Evolutionary conservation across 1,140 invertebrate genomes (phyloP).

Genomic region (Leptinotarsa texana): DNA sequence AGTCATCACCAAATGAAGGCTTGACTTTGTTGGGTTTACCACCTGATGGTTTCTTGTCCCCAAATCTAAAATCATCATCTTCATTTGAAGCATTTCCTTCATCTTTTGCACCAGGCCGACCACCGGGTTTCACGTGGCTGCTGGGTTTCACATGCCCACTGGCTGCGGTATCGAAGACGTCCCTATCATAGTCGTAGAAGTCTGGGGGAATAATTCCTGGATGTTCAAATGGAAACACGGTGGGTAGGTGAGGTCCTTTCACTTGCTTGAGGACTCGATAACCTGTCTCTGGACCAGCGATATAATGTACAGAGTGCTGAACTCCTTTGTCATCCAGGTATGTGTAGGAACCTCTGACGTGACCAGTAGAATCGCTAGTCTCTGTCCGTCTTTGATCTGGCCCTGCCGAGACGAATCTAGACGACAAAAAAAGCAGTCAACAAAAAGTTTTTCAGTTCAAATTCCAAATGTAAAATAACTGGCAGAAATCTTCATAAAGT

Average conservation of each 20-base stretch:
- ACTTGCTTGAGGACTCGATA: constrained; percentile 69
- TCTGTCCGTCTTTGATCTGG: constrained; percentile 73
- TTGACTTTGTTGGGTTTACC: constrained; percentile 26
- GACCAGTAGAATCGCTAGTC: constrained; percentile 67
- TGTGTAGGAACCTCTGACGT: constrained; percentile 73
- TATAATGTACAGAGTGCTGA: constrained; percentile 71
- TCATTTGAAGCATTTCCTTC: constrained; percentile 25
- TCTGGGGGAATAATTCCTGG: constrained; percentile 54
- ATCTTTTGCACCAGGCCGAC: constrained; percentile 25
- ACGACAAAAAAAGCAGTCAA: not conserved
- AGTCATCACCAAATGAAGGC: constrained; percentile 6
- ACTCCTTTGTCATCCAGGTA: constrained; percentile 75
- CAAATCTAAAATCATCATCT: constrained; percentile 31
- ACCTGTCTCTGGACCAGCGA: constrained; percentile 74
- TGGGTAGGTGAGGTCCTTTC: constrained; percentile 62
- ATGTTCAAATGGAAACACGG: constrained; percentile 56
- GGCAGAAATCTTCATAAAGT: no score
- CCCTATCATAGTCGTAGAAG: constrained; percentile 53
- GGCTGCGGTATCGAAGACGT: constrained; percentile 57
- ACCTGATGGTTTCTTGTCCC: constrained; percentile 25
- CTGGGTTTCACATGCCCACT: constrained; percentile 57
- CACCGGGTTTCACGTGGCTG: constrained; percentile 14
- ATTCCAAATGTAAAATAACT: no score
- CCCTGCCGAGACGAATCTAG: constrained; percentile 69
- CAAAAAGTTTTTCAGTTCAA: no score